Percentiles rank a stretch among this genome's conserved stretches.
Conservation (phyloP, 2,797 vertebrate genomes). For the Calcarius lapponicus region DNA sequence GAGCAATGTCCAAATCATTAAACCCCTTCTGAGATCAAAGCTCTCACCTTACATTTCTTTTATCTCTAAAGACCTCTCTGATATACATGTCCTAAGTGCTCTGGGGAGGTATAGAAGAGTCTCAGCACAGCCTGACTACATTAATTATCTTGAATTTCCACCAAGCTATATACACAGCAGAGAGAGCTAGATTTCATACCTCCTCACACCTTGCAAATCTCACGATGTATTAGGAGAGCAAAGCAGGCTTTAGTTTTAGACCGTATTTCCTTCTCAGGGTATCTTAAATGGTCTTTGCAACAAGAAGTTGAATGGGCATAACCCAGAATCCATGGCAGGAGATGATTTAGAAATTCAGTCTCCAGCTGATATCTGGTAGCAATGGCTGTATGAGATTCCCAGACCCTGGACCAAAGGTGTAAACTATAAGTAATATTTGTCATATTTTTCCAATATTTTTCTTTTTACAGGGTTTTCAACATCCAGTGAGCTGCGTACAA, state of each 20-base stretch:
- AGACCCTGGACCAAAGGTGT: background rate
- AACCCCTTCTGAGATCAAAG: background rate
- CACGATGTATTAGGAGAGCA: background rate
- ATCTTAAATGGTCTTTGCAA: background rate
- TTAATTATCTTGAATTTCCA: constrained; percentile 10
- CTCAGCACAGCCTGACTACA: background rate
- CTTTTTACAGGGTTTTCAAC: background rate
- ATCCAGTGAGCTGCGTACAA: background rate
- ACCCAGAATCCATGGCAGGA: background rate
- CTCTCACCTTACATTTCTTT: background rate
- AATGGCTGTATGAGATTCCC: background rate
- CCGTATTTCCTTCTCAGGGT: background rate
- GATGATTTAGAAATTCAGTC: background rate
- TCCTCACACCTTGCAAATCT: background rate
- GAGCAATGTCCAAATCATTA: background rate
- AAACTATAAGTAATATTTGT: background rate
- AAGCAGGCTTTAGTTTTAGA: background rate
- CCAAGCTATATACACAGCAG: background rate
- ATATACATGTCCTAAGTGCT: background rate
- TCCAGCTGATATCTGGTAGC: background rate
- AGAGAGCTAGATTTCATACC: constrained; percentile 2
- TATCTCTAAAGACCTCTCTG: background rate
- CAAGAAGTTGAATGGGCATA: background rate
- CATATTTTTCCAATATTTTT: background rate
- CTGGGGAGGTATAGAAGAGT: background rate